phyloP scores from a whole-genome alignment of 2,113 vertebrate genomes.

The Pagrus major region DNA sequence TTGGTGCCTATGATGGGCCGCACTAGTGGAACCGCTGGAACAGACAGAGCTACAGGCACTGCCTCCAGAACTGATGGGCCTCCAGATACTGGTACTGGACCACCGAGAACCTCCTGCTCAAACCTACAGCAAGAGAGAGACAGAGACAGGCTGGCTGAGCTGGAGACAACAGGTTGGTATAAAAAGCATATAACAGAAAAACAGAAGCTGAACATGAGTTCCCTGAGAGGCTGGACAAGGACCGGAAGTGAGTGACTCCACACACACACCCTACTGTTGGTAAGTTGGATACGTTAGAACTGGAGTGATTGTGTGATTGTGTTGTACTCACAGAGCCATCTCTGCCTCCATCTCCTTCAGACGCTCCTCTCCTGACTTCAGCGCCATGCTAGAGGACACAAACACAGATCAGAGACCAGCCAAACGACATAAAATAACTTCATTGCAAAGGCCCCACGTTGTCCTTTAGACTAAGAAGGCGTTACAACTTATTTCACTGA shows the following conservation, averaged over 20 bases:
- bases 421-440: neutral
- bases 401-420: neutral
- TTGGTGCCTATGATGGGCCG: constrained; percentile 93
- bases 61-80: constrained; percentile 81
- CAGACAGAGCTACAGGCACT: constrained; percentile 84
- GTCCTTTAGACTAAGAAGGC: neutral
- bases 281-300: too few relatives aligned
- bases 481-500: neutral
- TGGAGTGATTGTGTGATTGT: too few relatives aligned
- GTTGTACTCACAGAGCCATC: constrained; percentile 93
- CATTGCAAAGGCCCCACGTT: neutral
- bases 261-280: too few relatives aligned
- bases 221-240: neutral
- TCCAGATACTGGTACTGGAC: constrained; percentile 84
- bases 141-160: neutral
- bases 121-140: constrained; percentile 74
- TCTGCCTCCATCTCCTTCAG: constrained; percentile 96
- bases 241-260: neutral
- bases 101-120: constrained; percentile 94
- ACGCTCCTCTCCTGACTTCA: constrained; percentile 91
- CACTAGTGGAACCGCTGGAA: constrained; percentile 83
- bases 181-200: neutral
- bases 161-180: neutral
- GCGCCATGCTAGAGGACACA: constrained; percentile 78
- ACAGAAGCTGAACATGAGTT: neutral